These are phyloP conservation scores for Himalopsyche japonica DNA, from an alignment of 2,888 invertebrate genomes.

Conservation along the genomic window DNA sequence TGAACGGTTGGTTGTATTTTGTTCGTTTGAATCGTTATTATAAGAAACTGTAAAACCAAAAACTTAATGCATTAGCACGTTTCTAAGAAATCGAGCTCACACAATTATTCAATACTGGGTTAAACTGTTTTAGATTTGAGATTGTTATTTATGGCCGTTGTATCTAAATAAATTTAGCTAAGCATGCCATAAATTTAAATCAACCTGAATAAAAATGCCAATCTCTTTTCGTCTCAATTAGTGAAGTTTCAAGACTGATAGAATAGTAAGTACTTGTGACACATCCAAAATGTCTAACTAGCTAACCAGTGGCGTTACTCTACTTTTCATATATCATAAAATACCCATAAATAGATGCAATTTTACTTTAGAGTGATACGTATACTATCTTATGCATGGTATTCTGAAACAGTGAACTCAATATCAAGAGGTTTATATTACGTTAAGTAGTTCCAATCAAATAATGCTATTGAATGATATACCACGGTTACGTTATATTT, in stretches of 20 bases:
- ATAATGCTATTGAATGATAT: too few species aligned
- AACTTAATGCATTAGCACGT: background rate
- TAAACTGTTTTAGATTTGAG: background rate
- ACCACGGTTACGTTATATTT: too few species aligned
- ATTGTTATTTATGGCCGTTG: background rate
- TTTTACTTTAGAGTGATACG: too few species aligned
- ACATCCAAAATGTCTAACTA: background rate
- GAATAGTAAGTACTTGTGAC: background rate
- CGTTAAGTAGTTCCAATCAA: too few species aligned
- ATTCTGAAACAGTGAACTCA: too few species aligned
- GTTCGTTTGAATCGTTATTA: too few species aligned
- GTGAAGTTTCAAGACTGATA: background rate
- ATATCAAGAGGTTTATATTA: too few species aligned
- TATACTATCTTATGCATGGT: too few species aligned
- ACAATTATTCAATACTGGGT: background rate
- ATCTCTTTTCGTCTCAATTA: background rate
- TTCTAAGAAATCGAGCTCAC: background rate
- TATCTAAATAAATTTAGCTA: background rate
- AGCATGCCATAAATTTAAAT: background rate
- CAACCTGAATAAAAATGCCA: background rate
- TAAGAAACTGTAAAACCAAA: background rate
- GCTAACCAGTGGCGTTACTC: background rate
- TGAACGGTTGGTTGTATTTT: too few species aligned
- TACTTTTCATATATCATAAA: too few species aligned
- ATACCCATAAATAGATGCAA: too few species aligned